Evolutionary conservation across 2,888 invertebrate genomes (phyloP).

Genomic region (Synanthedon vespiformis): DNA sequence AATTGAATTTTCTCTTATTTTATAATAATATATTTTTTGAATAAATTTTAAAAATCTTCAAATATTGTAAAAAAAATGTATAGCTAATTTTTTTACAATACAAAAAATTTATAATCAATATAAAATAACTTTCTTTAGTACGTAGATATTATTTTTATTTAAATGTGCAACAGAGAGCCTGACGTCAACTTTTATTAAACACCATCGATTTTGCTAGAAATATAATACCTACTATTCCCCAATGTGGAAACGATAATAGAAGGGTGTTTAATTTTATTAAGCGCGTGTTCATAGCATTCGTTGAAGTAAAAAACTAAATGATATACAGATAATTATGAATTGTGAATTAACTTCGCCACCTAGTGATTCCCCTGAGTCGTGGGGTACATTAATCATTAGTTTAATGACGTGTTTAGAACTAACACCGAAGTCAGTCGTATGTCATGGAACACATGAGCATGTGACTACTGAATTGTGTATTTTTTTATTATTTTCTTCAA

Average conservation of each 20-base stretch:
- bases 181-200: too few relatives aligned
- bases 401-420: constrained; percentile 38
- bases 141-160: too few relatives aligned
- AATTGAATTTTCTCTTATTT: too few relatives aligned
- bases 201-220: too few relatives aligned
- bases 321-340: constrained; percentile 40
- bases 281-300: constrained; percentile 4
- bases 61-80: too few relatives aligned
- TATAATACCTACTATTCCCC: neutral
- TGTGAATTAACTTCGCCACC: constrained; percentile 44
- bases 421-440: constrained; percentile 9
- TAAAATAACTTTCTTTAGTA: too few relatives aligned
- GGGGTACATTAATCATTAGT: constrained; percentile 42
- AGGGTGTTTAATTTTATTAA: constrained; percentile 24
- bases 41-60: too few relatives aligned
- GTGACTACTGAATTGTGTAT: constrained; percentile 24
- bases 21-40: too few relatives aligned
- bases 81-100: too few relatives aligned
- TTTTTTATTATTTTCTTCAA: neutral
- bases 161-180: too few relatives aligned
- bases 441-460: constrained; percentile 5
- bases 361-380: constrained; percentile 32
- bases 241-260: neutral
- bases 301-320: constrained; percentile 12
- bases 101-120: too few relatives aligned